Evolutionary conservation across 2,113 vertebrate species (phyloP), one percentile per base, ranked within the genome.

Genomic region (Craseonycteris thonglongyai): DNA sequence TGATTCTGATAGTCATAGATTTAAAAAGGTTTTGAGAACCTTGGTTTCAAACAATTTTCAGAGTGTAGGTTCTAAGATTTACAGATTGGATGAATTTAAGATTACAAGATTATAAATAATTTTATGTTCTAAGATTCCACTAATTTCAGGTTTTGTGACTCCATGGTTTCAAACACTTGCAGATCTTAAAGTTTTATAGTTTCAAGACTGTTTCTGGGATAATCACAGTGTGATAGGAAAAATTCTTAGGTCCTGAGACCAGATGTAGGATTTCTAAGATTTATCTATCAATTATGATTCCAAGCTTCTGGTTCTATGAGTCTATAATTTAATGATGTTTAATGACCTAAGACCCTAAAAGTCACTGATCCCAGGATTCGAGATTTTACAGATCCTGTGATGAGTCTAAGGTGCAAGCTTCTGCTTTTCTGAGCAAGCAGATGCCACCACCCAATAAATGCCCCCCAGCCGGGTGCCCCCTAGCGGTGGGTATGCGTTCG

Each of bases 41-140:
- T 24, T 33, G n/a, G 33, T 69, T 68, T 76, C 92, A 83, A 61
- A 83, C 5, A 30, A 45, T 22, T 45, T 63, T 24, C 16, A 38
- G 81, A 76, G 49, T 38, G 6, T 61, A 26, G 33, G 58, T 79
- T 69, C 65, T 38, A 51, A 79, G 71, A 71, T 69, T 16, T 16
- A 21, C 49, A 75, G 54, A 90, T 58, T 19, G 35, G 5, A 35
- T 38, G 68, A 68, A 8, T 80, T 7, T 74, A 58, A 80, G 69
- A 51, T 80, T 89, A 72, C 84, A 59, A 92, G 58, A 54, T n/a
- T 88, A 78, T 58, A 58, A 82, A 87, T 74, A 59, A 54, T 74
- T 90, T 78, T 79, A n/a, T 83, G 71, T 30, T 88, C 63, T 87
- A n/a, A 28, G 28, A 78, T 40, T 84, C 14, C 71, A 78, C 56